Conservation (phyloP, 2,888 invertebrate species). For the Rotaria magnacalcarata region DNA sequence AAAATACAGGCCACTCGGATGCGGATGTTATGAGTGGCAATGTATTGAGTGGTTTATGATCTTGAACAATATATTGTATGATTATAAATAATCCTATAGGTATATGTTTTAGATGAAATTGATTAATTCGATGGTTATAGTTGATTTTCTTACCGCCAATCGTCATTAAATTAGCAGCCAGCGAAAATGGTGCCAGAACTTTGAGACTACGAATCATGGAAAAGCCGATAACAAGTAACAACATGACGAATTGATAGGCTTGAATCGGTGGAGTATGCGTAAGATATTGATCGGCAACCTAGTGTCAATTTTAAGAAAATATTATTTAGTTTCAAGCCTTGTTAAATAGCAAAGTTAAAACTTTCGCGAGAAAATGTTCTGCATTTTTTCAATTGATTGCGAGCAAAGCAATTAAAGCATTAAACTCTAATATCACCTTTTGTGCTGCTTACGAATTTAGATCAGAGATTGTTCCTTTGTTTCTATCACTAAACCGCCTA, state of each 20-base stretch:
- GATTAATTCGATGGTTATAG: neutral
- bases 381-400: too few species aligned
- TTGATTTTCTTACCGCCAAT: slow-evolving; percentile 68
- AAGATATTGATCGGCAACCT: slow-evolving; percentile 48
- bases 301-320: neutral
- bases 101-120: neutral
- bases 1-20: slow-evolving; percentile 71
- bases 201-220: slow-evolving; percentile 65
- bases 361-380: too few species aligned
- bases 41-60: slow-evolving; percentile 34
- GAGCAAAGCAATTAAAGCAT: too few species aligned
- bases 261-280: slow-evolving; percentile 60
- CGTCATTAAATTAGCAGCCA: slow-evolving; percentile 77
- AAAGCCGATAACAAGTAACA: slow-evolving; percentile 53
- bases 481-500: too few species aligned
- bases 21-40: slow-evolving; percentile 46
- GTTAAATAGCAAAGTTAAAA: too few species aligned
- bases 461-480: too few species aligned
- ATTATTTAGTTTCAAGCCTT: too few species aligned
- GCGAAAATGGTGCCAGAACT: slow-evolving; percentile 77
- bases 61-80: slow-evolving; percentile 39
- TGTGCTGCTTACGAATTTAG: too few species aligned
- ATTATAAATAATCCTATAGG: neutral
- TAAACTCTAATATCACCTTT: too few species aligned
- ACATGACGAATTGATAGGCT: slow-evolving; percentile 63